A percentile compares a stretch with the other conserved stretches of the same genome.
phyloP scores from a whole-genome alignment of 92 coral and sea anemone species.

The Zoanthus gigantus region DNA sequence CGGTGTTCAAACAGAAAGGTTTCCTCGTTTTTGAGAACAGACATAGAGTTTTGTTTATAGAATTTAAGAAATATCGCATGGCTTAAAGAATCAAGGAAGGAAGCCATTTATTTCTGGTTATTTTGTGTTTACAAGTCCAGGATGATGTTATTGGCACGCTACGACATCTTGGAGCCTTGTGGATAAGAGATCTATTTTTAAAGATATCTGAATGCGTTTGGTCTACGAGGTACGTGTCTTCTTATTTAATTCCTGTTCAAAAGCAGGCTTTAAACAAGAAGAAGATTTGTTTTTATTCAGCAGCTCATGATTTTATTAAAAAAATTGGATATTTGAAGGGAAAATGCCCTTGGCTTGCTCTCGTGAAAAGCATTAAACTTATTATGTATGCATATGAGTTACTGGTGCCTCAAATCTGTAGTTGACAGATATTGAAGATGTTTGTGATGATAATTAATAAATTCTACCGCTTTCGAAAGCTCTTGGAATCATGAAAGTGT shows the following conservation, averaged over 20 bases:
- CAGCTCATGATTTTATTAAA: not conserved
- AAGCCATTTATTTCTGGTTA: constrained; percentile 51
- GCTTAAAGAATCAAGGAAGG: constrained; percentile 55
- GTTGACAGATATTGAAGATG: constrained; percentile 29
- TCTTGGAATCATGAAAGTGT: not conserved
- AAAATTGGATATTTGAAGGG: not conserved
- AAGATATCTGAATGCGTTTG: not conserved
- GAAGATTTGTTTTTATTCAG: not conserved
- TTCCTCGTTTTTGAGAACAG: constrained; percentile 8
- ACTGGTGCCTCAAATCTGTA: constrained; percentile 44
- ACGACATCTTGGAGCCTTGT: constrained; percentile 47
- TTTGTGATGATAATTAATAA: not conserved
- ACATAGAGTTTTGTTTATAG: constrained; percentile 23
- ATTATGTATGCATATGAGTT: not conserved
- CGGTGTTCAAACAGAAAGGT: not conserved
- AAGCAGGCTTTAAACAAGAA: not conserved
- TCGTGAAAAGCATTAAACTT: not conserved
- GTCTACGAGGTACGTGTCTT: constrained; percentile 37
- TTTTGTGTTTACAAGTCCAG: constrained; percentile 39
- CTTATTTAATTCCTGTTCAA: not conserved
- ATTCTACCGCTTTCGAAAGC: constrained; percentile 29
- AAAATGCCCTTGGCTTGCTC: not conserved
- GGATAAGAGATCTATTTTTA: constrained; percentile 48
- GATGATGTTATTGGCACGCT: constrained; percentile 41
- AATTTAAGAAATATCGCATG: constrained; percentile 35